Evolutionary conservation across 2,797 vertebrate genomes (phyloP), one percentile per base, ranked within the genome.

Genomic region (Yasuhikotakia modesta): DNA sequence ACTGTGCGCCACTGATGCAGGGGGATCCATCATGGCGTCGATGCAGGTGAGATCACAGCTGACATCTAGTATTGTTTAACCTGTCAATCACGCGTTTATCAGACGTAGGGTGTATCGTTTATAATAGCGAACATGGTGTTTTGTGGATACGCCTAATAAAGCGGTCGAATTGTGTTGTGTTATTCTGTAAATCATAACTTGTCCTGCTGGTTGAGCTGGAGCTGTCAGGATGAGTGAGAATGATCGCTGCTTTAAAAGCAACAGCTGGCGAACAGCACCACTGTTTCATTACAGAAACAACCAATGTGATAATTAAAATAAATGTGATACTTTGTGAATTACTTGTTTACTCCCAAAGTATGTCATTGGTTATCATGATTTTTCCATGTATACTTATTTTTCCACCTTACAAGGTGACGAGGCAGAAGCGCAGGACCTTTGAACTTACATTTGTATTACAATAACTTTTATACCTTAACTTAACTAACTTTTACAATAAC

Each of bases 11-110:
- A 70, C 72, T 67, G 46, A 76, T 69, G 80, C 84, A 87, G 92
- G 92, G 95, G 93, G 90, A 93, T 93, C 93, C 94, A 95, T 94
- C 94, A 99, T 99, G 97, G 97, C 96, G 96, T 99, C 97, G 88
- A 99, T 98, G 97, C 97, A 98, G 96, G 97, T 99, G 94, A 95
- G 94, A 78, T 43, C 75, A 70, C 30, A 78, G 66, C 75, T 63
- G 75, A 78, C 66, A 78, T 52, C 67, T 10, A 78, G 46, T 16
- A 17, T 16, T 24, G 39, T 70, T 78, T 70, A 50, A 69, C 61
- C 27, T 43, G 43, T 63, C 66, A 35, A 27, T 45, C 67, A 53
- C 19, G 30, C 2, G 6, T 63, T 43, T 45, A 63, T 22, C 30
- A 10, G 16, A 19, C 39, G 55, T 61, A 6, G 12, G 24, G 45